Evolutionary conservation across 2,113 vertebrate species (phyloP), one percentile per base, ranked within the genome.

Genomic region (Poecilia latipinna): DNA sequence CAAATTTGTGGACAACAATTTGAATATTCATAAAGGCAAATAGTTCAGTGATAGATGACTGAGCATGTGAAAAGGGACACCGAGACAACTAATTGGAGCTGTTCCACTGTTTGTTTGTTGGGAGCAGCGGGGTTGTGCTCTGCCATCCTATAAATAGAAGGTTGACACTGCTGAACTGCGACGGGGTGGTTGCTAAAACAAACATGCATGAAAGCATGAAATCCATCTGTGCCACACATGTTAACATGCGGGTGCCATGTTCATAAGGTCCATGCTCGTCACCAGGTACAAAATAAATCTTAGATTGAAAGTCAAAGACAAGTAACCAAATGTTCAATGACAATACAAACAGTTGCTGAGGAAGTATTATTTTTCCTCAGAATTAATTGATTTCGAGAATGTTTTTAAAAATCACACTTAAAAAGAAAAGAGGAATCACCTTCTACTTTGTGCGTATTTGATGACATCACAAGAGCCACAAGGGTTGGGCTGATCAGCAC

Each of bases 91-190:
- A 4, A 62, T 39, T 19, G 3, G 60, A 67, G 37, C 54, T 29
- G 72, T 37, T 70, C 15, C 3, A 78, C 22, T 76, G 42, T 70
- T 75, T 76, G 42, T 70, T 75, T 79, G 65, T 79, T 79, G 65
- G 66, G 70, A 71, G 60, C 44, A 19, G 12, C 51, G 66, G 83
- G 7, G 67, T 42, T 35, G n/a, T 10, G 12, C 44, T 66, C 13
- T 61, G 61, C 39, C 64, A 57, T n/a, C 6, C 65, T 89, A 91
- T 82, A 90, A 91, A 86, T 91, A 91, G 86, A 72, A 44, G 19
- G 61, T 17, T 85, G 75, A 66, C 72, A 89, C 78, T 72, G 78
- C 48, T 77, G 70, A 83, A 77, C 72, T 85, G 82, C 70, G 28
- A 28, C 28, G 68, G 51, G 79, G 75, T 75, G 74, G 35, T 0